phyloP scores from a whole-genome alignment of 2,888 invertebrate species.

The Schizaphis graminum region DNA sequence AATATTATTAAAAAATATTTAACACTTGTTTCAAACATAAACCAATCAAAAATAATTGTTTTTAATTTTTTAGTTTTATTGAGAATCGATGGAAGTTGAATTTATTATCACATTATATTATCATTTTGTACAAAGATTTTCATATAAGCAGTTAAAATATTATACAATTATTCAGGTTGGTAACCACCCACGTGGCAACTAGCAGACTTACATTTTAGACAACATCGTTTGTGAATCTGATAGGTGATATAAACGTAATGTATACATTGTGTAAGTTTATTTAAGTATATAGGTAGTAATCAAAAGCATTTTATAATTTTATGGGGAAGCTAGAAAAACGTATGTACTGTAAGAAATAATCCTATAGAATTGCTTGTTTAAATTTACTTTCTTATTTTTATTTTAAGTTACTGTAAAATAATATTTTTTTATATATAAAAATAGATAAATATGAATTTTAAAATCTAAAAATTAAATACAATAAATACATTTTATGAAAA shows the following conservation, averaged over 20 bases:
- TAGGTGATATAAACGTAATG: not conserved
- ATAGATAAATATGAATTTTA: not conserved
- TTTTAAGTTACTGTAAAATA: not conserved
- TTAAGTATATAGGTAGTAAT: not conserved
- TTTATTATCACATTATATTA: not conserved
- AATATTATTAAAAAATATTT: no score
- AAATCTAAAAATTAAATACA: not conserved
- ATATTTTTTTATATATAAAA: not conserved
- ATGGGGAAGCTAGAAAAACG: not conserved
- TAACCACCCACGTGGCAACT: not conserved
- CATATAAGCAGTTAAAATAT: not conserved
- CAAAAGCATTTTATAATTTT: not conserved
- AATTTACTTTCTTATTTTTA: not conserved
- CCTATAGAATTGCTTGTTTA: not conserved
- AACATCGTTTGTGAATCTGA: no score
- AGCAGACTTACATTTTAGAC: not conserved
- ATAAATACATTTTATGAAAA: not conserved
- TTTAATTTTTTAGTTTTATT: no score
- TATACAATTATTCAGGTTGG: not conserved
- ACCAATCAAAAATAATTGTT: not conserved
- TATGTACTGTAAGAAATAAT: not conserved
- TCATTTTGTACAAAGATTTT: not conserved
- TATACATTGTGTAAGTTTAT: not conserved
- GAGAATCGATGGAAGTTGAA: no score
- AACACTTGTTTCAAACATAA: not conserved